These are phyloP conservation scores for Amiota communis DNA, from an alignment of 2,888 invertebrate species.

Conservation along the genomic window DNA sequence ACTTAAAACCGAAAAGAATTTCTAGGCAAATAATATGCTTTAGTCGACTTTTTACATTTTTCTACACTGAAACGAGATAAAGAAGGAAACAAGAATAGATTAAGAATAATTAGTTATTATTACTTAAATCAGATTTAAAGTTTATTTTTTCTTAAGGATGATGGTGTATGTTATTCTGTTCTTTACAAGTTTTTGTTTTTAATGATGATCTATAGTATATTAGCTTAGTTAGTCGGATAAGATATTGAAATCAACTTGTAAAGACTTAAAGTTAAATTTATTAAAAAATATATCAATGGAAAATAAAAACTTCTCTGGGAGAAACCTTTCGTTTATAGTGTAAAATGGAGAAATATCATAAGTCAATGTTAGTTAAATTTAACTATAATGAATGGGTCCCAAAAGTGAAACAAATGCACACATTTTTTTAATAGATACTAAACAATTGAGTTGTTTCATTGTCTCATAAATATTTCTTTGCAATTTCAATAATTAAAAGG, in stretches of 20 bases:
- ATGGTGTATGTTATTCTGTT: conserved; percentile 1
- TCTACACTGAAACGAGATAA: conserved; percentile 64
- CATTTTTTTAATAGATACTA: no score
- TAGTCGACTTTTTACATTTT: conserved; percentile 69
- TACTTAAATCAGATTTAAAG: neutral
- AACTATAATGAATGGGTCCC: no score
- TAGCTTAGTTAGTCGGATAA: neutral
- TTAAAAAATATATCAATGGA: no score
- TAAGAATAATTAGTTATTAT: neutral
- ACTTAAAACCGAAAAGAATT: conserved; percentile 64
- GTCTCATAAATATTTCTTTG: no score
- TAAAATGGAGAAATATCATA: no score
- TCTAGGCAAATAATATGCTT: conserved; percentile 62
- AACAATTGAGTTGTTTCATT: no score
- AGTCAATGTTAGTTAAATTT: no score
- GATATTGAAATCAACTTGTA: neutral
- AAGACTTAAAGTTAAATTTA: no score
- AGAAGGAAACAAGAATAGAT: neutral
- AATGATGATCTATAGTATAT: neutral
- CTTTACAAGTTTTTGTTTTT: neutral
- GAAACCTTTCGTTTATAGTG: no score
- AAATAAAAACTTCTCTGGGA: no score
- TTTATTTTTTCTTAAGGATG: neutral
- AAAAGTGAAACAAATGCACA: no score
- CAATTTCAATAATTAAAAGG: no score